Percentiles rank a stretch among this genome's conserved stretches.
These are phyloP conservation scores for Rafetus swinhoei DNA, from an alignment of 2,113 vertebrate genomes.

Conservation along the genomic window DNA sequence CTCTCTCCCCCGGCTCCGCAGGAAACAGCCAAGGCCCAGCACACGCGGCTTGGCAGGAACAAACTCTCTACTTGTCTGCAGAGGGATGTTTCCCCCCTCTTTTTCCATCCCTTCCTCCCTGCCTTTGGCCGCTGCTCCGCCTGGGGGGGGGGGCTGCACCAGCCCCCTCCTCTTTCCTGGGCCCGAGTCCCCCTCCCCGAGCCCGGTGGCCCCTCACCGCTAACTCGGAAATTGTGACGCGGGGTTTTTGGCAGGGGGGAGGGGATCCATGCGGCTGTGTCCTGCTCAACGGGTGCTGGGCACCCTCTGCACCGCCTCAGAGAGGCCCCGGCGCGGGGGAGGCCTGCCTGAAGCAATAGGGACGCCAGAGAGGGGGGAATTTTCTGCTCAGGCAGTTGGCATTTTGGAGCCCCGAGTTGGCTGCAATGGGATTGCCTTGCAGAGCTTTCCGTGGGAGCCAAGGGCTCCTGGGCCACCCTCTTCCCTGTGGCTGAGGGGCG, in stretches of 20 bases:
- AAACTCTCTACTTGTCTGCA: accelerated
- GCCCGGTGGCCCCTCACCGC: background rate
- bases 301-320: background rate
- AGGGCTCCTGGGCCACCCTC: background rate
- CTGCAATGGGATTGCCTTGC: background rate
- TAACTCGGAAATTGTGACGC: constrained; percentile 46
- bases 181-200: background rate
- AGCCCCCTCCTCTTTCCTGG: background rate
- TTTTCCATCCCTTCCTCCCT: background rate
- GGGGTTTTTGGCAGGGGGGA: constrained; percentile 27
- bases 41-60: accelerated
- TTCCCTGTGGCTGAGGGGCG: too few species aligned
- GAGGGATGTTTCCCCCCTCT: background rate
- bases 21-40: background rate
- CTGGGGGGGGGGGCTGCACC: background rate
- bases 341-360: accelerated
- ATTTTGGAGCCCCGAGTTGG: background rate
- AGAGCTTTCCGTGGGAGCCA: background rate
- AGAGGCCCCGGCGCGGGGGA: accelerated
- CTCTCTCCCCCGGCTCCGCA: background rate
- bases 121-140: accelerated
- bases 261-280: background rate
- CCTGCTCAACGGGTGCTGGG: background rate
- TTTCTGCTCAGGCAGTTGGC: background rate
- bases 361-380: accelerated